Evolutionary conservation across 1,140 invertebrate species (phyloP).

Genomic region (Ridgeia piscesae): DNA sequence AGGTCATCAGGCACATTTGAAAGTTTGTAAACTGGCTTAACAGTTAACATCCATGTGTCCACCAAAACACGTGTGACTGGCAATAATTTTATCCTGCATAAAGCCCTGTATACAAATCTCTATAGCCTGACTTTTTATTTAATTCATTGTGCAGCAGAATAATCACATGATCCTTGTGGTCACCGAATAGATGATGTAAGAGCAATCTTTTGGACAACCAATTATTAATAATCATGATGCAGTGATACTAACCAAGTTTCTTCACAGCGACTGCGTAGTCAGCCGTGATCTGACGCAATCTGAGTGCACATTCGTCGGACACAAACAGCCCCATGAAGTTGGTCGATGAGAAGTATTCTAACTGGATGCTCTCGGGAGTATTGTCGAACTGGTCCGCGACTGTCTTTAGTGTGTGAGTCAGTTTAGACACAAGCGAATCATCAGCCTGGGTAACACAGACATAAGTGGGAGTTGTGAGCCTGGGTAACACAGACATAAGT

Average conservation of each 20-base stretch:
- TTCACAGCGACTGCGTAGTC: conserved; percentile 77
- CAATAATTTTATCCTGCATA: no score
- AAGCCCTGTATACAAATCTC: no score
- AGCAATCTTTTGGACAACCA: not conserved
- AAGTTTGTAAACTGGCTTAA: no score
- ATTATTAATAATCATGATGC: not conserved
- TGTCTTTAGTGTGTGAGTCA: conserved; percentile 68
- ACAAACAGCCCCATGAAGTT: conserved; percentile 88
- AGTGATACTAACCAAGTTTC: conserved; percentile 44
- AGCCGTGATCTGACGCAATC: conserved; percentile 73
- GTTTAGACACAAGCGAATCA: conserved; percentile 69
- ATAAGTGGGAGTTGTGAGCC: not conserved
- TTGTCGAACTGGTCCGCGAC: conserved; percentile 67
- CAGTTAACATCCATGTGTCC: no score
- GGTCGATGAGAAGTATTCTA: conserved; percentile 79
- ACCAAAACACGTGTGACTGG: no score
- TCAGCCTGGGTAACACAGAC: conserved; percentile 64
- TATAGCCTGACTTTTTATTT: no score
- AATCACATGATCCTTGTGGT: no score
- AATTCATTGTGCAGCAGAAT: no score
- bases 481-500: not conserved
- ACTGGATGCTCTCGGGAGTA: conserved; percentile 65
- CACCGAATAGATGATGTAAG: not conserved
- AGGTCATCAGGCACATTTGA: no score
- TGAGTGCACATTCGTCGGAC: conserved; percentile 73